Conservation (phyloP, 1,140 invertebrate genomes). For the Nasonia giraulti region DNA sequence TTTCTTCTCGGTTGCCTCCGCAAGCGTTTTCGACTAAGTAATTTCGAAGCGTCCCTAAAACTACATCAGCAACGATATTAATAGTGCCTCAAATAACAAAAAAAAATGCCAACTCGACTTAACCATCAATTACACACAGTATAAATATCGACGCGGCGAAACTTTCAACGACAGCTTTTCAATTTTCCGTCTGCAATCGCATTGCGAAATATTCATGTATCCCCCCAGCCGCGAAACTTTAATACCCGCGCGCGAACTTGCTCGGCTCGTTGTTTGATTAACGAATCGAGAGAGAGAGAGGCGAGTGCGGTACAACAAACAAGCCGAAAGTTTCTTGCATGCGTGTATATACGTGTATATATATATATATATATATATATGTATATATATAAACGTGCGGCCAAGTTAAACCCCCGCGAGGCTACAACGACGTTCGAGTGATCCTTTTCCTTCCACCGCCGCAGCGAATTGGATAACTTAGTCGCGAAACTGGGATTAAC, state of each 20-base stretch:
- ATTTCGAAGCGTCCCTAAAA: too few species aligned
- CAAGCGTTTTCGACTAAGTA: too few species aligned
- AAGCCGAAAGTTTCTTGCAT: conserved; percentile 48
- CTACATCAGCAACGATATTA: too few species aligned
- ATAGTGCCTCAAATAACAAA: too few species aligned
- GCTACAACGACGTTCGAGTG: conserved; percentile 56
- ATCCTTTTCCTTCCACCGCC: conserved; percentile 57
- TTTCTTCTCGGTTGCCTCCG: too few species aligned
- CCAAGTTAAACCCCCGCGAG: conserved; percentile 56
- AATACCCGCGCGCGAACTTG: conserved; percentile 27
- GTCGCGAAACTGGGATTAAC: conserved; percentile 62
- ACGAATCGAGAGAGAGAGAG: conserved; percentile 23
- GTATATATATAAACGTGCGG: conserved; percentile 26
- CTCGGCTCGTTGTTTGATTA: conserved; percentile 41
- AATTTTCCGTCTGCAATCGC: conserved; percentile 26
- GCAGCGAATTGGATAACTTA: conserved; percentile 56
- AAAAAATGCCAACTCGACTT: too few species aligned
- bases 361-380: neutral
- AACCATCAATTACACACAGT: neutral
- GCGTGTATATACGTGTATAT: neutral
- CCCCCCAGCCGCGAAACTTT: conserved; percentile 19
- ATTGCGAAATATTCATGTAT: conserved; percentile 38
- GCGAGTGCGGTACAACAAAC: conserved; percentile 47
- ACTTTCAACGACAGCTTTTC: conserved; percentile 33
- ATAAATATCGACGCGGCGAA: neutral